Percentiles rank a stretch among this genome's conserved stretches.
These are phyloP conservation scores for Rhea americana DNA, from an alignment of 2,113 vertebrate species.

Conservation along the genomic window DNA sequence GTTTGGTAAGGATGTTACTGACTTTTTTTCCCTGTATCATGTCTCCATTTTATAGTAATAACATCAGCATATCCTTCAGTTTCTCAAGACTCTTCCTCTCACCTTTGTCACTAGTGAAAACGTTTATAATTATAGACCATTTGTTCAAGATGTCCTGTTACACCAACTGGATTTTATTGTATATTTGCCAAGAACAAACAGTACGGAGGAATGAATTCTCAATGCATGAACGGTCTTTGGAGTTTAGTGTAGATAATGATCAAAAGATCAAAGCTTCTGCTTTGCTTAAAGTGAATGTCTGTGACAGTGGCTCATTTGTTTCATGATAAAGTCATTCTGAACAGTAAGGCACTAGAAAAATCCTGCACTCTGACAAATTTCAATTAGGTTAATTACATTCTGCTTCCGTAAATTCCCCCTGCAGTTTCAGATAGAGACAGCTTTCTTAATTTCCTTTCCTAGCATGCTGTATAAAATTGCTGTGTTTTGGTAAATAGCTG, in stretches of 20 bases:
- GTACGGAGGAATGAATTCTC: not conserved
- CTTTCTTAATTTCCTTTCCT: constrained; percentile 44
- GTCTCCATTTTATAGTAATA: not conserved
- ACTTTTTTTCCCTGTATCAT: not conserved
- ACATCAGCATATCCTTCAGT: not conserved
- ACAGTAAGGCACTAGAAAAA: constrained; percentile 2
- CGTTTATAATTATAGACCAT: not conserved
- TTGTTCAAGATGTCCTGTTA: not conserved
- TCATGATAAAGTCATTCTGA: constrained; percentile 21
- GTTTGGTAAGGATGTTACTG: not conserved
- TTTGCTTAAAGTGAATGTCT: constrained; percentile 3
- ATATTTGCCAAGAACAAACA: constrained; percentile 1
- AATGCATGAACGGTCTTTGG: not conserved
- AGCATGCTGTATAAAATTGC: not conserved
- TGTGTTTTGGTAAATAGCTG: constrained; percentile 25
- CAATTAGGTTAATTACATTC: constrained; percentile 47
- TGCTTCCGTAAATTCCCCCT: constrained; percentile 6
- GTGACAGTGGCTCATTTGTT: constrained; percentile 24
- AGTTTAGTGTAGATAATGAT: not conserved
- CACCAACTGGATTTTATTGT: not conserved
- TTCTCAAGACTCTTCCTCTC: not conserved
- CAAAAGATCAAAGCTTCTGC: constrained; percentile 1
- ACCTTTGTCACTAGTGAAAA: not conserved
- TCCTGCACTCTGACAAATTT: constrained; percentile 21
- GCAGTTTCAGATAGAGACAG: constrained; percentile 12